Evolutionary conservation across 1,140 invertebrate genomes (phyloP).

Genomic region (Brachionus rubens): DNA sequence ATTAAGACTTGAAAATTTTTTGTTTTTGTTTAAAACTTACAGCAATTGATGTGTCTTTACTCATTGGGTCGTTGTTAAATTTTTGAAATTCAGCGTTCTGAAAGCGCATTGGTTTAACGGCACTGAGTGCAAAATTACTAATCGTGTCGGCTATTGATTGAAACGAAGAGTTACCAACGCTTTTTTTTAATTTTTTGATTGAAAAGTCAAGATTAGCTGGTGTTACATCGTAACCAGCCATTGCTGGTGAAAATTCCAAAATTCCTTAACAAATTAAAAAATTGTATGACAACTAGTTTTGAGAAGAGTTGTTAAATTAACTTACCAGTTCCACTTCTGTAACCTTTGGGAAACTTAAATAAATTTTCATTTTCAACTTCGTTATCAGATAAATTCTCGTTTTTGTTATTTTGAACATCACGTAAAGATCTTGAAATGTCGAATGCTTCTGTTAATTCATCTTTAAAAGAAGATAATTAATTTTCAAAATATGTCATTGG

Average conservation of each 20-base stretch:
- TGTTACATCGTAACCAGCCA: conserved; percentile 43
- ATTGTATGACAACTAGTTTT: neutral
- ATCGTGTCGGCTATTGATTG: conserved; percentile 24
- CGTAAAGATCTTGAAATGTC: neutral
- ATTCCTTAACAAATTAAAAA: neutral
- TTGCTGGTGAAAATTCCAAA: conserved; percentile 29
- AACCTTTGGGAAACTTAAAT: neutral
- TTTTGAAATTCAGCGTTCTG: conserved; percentile 21
- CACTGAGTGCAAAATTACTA: conserved; percentile 24
- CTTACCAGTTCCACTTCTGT: conserved; percentile 17
- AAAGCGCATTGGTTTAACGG: conserved; percentile 18
- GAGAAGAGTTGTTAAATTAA: neutral
- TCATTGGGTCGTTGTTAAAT: conserved; percentile 32
- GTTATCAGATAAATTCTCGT: neutral
- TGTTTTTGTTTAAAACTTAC: neutral
- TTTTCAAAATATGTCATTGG: too few species aligned
- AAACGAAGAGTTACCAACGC: conserved; percentile 16
- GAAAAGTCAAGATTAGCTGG: conserved; percentile 37
- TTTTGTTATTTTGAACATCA: neutral
- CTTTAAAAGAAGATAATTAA: too few species aligned
- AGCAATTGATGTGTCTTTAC: conserved; percentile 23
- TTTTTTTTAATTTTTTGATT: conserved; percentile 4
- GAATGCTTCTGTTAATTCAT: conserved; percentile 3
- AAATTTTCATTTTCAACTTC: neutral
- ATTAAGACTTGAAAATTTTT: neutral